Evolutionary conservation across 2,113 vertebrate species (phyloP).

Genomic region (Rhineura floridana): DNA sequence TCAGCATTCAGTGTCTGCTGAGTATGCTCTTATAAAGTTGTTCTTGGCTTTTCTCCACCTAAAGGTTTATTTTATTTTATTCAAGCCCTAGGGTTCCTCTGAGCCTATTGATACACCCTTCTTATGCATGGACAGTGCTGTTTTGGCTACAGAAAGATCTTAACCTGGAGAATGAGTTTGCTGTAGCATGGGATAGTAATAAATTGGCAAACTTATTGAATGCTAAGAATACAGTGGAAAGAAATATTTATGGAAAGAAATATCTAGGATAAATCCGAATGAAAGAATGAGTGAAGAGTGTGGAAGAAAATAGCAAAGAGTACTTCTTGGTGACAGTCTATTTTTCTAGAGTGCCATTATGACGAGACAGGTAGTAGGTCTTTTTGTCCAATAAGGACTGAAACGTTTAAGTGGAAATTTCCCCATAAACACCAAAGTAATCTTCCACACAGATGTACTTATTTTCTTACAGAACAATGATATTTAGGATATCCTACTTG

Average conservation of each 20-base stretch:
- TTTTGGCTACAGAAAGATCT: no score
- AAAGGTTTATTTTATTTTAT: not conserved
- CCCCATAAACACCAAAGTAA: not conserved
- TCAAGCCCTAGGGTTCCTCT: no score
- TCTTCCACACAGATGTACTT: not conserved
- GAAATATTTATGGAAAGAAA: no score
- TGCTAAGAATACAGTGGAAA: not conserved
- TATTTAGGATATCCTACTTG: not conserved
- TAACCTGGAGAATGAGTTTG: no score
- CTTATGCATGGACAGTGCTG: no score
- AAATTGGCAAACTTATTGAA: no score
- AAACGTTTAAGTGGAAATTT: not conserved
- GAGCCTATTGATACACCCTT: no score
- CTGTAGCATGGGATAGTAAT: no score
- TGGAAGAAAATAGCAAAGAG: not conserved
- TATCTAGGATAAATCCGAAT: not conserved
- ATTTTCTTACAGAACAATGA: not conserved
- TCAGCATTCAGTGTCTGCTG: not conserved
- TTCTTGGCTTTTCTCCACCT: not conserved
- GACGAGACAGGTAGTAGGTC: no score
- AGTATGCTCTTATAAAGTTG: not conserved
- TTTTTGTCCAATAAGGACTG: not conserved
- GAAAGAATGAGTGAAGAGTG: not conserved
- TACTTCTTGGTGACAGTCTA: not conserved
- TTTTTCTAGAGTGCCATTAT: not conserved